Percentiles rank a stretch among this genome's conserved stretches.
Evolutionary conservation across 1,140 invertebrate genomes (phyloP).

Genomic region (Macrotrachela quadricornifera): DNA sequence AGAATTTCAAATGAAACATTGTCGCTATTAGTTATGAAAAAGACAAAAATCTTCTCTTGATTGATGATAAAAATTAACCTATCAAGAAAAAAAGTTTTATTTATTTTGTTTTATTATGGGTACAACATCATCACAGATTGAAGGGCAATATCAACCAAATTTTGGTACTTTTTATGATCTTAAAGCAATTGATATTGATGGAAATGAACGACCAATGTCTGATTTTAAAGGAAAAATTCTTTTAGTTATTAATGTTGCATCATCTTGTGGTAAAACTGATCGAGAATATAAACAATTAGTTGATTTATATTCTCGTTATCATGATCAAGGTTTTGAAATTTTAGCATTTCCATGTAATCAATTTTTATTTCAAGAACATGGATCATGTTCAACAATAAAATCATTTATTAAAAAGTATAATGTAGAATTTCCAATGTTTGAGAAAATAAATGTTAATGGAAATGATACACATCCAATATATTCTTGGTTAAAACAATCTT

Average conservation of each 20-base stretch:
- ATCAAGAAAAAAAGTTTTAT: no score
- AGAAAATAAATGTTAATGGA: constrained; percentile 69
- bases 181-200: not conserved
- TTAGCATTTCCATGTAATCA: constrained; percentile 31
- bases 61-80: no score
- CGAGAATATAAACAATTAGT: constrained; percentile 30
- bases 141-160: no score
- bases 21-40: no score
- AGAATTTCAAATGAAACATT: no score
- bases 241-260: constrained; percentile 28
- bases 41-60: no score
- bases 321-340: constrained; percentile 24
- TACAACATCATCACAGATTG: no score
- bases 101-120: no score
- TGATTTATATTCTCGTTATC: constrained; percentile 24
- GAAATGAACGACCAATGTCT: not conserved
- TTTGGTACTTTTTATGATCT: not conserved
- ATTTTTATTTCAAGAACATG: constrained; percentile 26
- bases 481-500: constrained; percentile 52
- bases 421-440: constrained; percentile 28
- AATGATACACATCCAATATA: constrained; percentile 60
- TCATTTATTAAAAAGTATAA: constrained; percentile 20
- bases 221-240: constrained; percentile 23
- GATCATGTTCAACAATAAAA: constrained; percentile 16
- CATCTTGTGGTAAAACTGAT: constrained; percentile 29